Conservation (phyloP, 2,888 invertebrate genomes). For the Sisyra terminalis region DNA sequence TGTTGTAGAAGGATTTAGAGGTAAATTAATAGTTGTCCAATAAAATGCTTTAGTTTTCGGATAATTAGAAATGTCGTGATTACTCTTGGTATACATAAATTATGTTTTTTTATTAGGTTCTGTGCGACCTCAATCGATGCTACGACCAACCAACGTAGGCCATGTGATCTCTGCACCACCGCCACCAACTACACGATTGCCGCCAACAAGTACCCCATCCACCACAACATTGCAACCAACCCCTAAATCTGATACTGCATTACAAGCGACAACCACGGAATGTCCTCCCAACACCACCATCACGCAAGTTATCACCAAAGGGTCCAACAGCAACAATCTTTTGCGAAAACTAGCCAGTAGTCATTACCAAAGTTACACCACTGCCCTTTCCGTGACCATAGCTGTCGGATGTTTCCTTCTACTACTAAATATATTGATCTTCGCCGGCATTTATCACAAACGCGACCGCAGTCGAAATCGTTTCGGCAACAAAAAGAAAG, state of each 20-base stretch:
- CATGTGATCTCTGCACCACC: conserved; percentile 35
- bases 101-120: conserved; percentile 34
- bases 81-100: conserved; percentile 1
- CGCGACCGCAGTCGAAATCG: conserved; percentile 34
- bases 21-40: background rate
- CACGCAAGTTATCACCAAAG: conserved; percentile 27
- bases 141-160: conserved; percentile 43
- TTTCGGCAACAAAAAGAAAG: conserved; percentile 54
- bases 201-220: conserved; percentile 22
- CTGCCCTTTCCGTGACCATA: conserved; percentile 74
- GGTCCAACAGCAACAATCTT: conserved; percentile 40
- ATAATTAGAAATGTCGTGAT: background rate
- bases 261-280: conserved; percentile 45
- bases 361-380: conserved; percentile 78
- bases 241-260: conserved; percentile 31
- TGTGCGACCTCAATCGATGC: conserved; percentile 57
- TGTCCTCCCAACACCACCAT: conserved; percentile 50
- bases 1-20: too few relatives aligned
- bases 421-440: conserved; percentile 67
- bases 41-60: conserved; percentile 1
- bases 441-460: conserved; percentile 78
- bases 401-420: conserved; percentile 72
- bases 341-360: conserved; percentile 61
- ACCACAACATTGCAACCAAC: conserved; percentile 30
- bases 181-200: conserved; percentile 21